phyloP scores from a whole-genome alignment of 2,113 vertebrate species.

The Xenopus tropicalis region UCB_Xtro_10.0 CM004444.2:27244501-27245000 shows the following conservation, averaged over 20 bases:
- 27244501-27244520: too few relatives aligned
- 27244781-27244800: neutral
- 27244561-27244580: too few relatives aligned
- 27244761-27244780: neutral
- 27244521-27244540: too few relatives aligned
- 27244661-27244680: neutral
- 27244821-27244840: neutral
- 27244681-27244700: too few relatives aligned
- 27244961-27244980: conserved; percentile 11
- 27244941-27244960: conserved; percentile 22
- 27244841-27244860: conserved; percentile 19
- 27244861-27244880: neutral
- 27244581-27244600: too few relatives aligned
- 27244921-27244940: neutral
- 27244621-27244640: too few relatives aligned
- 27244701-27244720: too few relatives aligned
- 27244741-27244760: neutral
- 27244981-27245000: conserved; percentile 17
- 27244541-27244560: too few relatives aligned
- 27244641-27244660: neutral
- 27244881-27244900: conserved; percentile 14
- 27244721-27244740: too few relatives aligned
- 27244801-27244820: neutral
- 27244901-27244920: conserved; percentile 25
- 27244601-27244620: too few relatives aligned